Base-by-base conservation (phyloP, 2,888 invertebrate genomes). In the Mallateleia sp. region DNA sequence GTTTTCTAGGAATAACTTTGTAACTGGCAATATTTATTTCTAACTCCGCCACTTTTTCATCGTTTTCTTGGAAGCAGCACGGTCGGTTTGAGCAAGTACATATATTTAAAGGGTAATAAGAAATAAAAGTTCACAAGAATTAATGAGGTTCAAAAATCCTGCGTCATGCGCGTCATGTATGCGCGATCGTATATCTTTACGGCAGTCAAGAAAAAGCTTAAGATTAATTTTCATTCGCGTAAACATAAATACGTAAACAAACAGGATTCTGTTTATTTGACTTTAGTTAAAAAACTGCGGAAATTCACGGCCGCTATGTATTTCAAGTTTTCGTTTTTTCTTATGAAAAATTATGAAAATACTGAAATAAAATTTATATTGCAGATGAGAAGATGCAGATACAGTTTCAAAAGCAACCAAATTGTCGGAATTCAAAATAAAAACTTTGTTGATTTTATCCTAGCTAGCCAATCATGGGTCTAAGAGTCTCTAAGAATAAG, bases 61-160 rank as follows among this genome's bases (percentile, higher is more conserved):
- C 34, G 60, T 34, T 60, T 60, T 34, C 34, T 28, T 42, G 42
- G 42, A 62, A 62, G 14, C 42, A 14, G 38, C 24, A 15, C 42
- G 24, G 18, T 28, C n/a, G 38, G 47, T 47, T 47, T 18, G 47
- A 38, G 47, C 47, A 47, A 47, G 11, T 47, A 18, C 47, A 18
- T 47, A 47, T 47, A 22, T 58, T 32, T 22, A 7, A 8, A 24
- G 24, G 52, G 15, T 20, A 52, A 22, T 20, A 24, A 34, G 42
- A 56, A 71, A 42, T 71, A 38, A 71, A 71, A 38, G 25, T 34
- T 20, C 6, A n/a, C 8, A n/a, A 58, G 56, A 45, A 72, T 72
- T 72, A 72, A 72, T 22, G 58, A 72, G 71, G 32, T 58, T 58
- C 28, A 72, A 72, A 72, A 56, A 72, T 58, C 9, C 20, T 20